A percentile compares a stretch with the other conserved stretches of the same genome.
Conservation (phyloP, 1,140 invertebrate species). For the Archegozetes longisetosus region DNA sequence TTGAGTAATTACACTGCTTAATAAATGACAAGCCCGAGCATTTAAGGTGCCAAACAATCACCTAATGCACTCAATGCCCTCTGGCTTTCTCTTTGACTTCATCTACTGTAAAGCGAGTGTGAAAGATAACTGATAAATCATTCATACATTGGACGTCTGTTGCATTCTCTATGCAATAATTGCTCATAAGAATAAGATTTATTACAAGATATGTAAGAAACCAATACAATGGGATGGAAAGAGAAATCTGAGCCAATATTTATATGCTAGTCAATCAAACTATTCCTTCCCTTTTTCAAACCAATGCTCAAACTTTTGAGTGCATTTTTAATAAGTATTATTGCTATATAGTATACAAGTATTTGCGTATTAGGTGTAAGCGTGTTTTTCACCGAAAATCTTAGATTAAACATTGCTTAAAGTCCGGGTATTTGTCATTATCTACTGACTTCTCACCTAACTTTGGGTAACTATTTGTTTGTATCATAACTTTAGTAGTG, state of each 20-base stretch:
- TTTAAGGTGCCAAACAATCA: background rate
- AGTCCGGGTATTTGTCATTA: too few relatives aligned
- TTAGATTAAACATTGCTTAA: too few relatives aligned
- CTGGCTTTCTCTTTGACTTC: background rate
- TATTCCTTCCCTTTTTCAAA: background rate
- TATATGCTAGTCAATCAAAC: background rate
- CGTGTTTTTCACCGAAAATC: too few relatives aligned
- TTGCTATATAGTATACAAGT: too few relatives aligned
- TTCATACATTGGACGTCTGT: background rate
- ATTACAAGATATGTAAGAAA: too few relatives aligned
- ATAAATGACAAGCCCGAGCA: background rate
- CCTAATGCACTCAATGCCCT: background rate
- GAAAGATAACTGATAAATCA: too few relatives aligned
- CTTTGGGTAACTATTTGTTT: too few relatives aligned
- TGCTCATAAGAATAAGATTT: background rate
- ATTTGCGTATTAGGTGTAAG: too few relatives aligned
- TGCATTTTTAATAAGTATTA: background rate
- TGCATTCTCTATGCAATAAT: background rate
- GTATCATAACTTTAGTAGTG: too few relatives aligned
- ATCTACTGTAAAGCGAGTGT: too few relatives aligned
- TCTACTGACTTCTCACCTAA: too few relatives aligned
- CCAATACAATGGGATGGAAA: too few relatives aligned
- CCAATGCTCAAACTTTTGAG: background rate
- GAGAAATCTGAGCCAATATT: background rate
- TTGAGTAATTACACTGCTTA: slow-evolving; percentile 15